phyloP scores from a whole-genome alignment of 64 coral and sea anemone species.

The Montipora sp. region DNA sequence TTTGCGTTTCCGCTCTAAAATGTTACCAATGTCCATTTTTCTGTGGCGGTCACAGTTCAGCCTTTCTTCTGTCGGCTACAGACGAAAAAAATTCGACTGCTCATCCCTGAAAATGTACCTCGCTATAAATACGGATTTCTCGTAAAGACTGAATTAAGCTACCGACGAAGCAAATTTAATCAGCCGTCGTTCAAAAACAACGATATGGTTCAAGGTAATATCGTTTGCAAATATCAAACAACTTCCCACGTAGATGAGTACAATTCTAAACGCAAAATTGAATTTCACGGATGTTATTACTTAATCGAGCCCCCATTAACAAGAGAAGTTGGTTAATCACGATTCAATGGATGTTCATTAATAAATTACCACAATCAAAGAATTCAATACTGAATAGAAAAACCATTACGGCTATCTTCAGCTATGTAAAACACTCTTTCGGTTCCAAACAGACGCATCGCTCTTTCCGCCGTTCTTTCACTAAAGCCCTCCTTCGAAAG shows the following conservation, averaged over 20 bases:
- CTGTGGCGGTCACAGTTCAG: not conserved
- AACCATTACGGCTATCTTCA: not conserved
- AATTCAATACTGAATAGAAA: not conserved
- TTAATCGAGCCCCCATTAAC: not conserved
- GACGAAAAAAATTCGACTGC: no score
- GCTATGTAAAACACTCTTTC: not conserved
- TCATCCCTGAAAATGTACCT: not conserved
- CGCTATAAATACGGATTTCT: not conserved
- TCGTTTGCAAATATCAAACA: not conserved
- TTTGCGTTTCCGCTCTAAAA: no score
- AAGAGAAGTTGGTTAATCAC: not conserved
- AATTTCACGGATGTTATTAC: constrained; percentile 12
- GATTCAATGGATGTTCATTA: not conserved
- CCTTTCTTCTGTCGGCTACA: no score
- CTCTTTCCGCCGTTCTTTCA: constrained; percentile 34
- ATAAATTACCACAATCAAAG: not conserved
- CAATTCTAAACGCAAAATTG: not conserved
- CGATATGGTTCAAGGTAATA: not conserved
- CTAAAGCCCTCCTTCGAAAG: constrained; percentile 15
- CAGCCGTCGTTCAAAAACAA: not conserved
- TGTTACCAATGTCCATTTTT: no score
- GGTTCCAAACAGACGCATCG: constrained; percentile 32
- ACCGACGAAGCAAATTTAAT: not conserved
- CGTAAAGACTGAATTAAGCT: not conserved
- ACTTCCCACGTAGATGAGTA: not conserved